Evolutionary conservation across 2,797 vertebrate genomes (phyloP), one percentile per base, ranked within the genome.

Genomic region (Arremon brunneinucha): DNA sequence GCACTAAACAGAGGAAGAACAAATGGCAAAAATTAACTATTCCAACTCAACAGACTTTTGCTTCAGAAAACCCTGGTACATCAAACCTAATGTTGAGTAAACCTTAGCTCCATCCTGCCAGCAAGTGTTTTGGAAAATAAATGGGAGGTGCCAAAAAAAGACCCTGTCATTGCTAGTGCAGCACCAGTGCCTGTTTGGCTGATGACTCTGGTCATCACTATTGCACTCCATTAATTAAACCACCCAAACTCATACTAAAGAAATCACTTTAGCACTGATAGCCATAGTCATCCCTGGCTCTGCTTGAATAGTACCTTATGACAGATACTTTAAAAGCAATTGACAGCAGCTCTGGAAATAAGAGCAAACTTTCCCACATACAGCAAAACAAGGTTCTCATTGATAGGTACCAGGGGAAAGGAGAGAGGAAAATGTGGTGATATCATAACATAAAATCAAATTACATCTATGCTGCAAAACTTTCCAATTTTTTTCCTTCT

Each of bases 391-490:
- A 87, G 63, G 59, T 55, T 74, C 56, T 76, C 56, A 21, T 26
- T 63, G 59, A 84, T 89, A 84, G 60, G 64, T 82, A 89, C 14
- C 47, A 30, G 27, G 47, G 52, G 70, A 82, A 87, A 75, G n/a
- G 24, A 83, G 44, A 86, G 11, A 68, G 59, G 57, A 83, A 93
- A 94, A 80, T 17, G 34, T 44, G 28, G 55, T 93, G 63, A 90
- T 53, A 79, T 70, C 69, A 91, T 67, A 65, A 85, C 26, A 93
- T 87, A 78, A 93, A 91, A 81, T 87, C 37, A 93, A 90, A 92
- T 81, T 72, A 75, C 49, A 82, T 90, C 32, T 57, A 46, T 0
- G 4, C 19, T 64, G 44, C 44, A 87, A 86, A 83, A 75, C 53
- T 83, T 83, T n/a, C 23, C 57, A 71, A 57, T 9, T 20, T 39